Conservation (phyloP, 2,888 invertebrate genomes). For the Synergus gifuensis region DNA sequence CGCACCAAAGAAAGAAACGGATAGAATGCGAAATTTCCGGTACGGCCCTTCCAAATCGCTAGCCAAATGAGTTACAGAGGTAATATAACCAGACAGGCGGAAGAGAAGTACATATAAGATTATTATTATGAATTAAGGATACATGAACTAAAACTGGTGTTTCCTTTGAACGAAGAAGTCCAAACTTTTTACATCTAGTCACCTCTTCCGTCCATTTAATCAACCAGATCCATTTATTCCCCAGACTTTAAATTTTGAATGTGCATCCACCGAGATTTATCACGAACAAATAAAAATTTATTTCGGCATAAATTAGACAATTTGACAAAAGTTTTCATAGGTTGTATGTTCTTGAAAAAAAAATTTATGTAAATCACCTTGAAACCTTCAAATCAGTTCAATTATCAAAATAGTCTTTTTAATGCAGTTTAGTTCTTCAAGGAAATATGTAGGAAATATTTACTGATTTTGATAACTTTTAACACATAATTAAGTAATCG, state of each 20-base stretch:
- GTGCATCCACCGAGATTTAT: conserved; percentile 1
- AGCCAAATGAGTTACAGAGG: conserved; percentile 52
- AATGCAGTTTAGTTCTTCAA: too few relatives aligned
- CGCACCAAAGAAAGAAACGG: conserved; percentile 14
- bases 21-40: conserved; percentile 53
- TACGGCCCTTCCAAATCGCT: conserved; percentile 53
- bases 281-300: conserved; percentile 32
- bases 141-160: conserved; percentile 47
- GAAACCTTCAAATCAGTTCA: neutral
- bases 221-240: conserved; percentile 11
- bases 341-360: neutral
- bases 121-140: conserved; percentile 56
- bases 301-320: conserved; percentile 15
- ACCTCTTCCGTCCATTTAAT: neutral
- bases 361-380: neutral
- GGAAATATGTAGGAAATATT: too few relatives aligned
- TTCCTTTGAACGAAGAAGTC: conserved; percentile 22
- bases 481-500: too few relatives aligned
- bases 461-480: too few relatives aligned
- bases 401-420: too few relatives aligned
- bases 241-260: neutral
- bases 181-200: conserved; percentile 14
- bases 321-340: neutral
- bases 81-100: conserved; percentile 48
- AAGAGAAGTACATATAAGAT: conserved; percentile 55